Evolutionary conservation across 2,888 invertebrate species (phyloP).

Genomic region (Eupithecia subfuscata): DNA sequence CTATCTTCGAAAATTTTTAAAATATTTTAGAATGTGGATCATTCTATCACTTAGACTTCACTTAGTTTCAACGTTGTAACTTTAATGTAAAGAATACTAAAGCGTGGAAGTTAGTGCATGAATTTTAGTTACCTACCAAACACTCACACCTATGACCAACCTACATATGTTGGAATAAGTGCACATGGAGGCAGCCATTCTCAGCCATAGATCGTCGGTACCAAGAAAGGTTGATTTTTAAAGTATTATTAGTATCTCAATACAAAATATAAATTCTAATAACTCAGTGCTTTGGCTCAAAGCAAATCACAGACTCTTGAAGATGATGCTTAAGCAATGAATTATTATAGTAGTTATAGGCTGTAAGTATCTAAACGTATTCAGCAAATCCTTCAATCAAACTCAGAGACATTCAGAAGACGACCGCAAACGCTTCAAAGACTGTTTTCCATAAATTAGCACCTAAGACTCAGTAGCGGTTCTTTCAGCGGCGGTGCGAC

Average conservation of each 20-base stretch:
- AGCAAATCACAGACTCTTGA: background rate
- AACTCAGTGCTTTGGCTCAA: background rate
- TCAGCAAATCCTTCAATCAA: conserved; percentile 17
- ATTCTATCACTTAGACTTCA: background rate
- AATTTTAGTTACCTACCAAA: too few species aligned
- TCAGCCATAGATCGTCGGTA: too few species aligned
- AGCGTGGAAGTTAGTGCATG: background rate
- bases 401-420: conserved; percentile 23
- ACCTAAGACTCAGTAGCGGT: conserved; percentile 21
- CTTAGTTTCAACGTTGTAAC: background rate
- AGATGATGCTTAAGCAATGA: background rate
- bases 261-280: background rate
- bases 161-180: too few species aligned
- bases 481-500: conserved; percentile 42
- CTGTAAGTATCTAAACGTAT: background rate
- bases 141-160: too few species aligned
- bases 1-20: background rate
- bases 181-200: too few species aligned
- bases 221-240: too few species aligned
- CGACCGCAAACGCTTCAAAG: conserved; percentile 28
- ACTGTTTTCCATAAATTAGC: conserved; percentile 37
- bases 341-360: background rate
- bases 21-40: background rate
- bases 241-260: background rate
- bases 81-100: background rate